These are phyloP conservation scores for Thaumatotibia leucotreta DNA, from an alignment of 1,140 invertebrate genomes.

Conservation along the genomic window DNA sequence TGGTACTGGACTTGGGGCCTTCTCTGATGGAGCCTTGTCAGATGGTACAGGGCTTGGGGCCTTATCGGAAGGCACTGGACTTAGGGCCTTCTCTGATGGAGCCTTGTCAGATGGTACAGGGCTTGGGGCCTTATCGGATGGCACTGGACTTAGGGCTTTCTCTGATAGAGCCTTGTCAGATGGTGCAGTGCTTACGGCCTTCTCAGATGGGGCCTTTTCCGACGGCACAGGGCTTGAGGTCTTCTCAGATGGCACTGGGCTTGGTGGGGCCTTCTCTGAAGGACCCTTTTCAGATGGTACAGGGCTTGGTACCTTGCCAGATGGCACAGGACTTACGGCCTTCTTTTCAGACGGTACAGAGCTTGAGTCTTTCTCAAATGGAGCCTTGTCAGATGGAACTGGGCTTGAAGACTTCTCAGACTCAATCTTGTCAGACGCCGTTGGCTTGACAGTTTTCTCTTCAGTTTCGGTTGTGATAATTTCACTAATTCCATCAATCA, in stretches of 20 bases:
- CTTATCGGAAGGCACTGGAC: not conserved
- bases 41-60: not conserved
- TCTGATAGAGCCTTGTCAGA: not conserved
- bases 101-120: slow-evolving; percentile 7
- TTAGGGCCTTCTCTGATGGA: not conserved
- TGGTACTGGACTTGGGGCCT: not conserved
- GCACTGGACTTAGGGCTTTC: not conserved
- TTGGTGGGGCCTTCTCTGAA: not conserved
- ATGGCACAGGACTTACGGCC: not conserved
- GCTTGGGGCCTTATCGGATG: not conserved
- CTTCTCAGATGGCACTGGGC: not conserved
- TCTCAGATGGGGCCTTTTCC: not conserved
- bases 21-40: not conserved
- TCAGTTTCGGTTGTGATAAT: not conserved
- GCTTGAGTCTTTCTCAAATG: not conserved
- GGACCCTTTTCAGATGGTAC: not conserved
- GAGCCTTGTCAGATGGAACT: no score
- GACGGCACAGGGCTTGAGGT: not conserved
- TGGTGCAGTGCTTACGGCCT: not conserved
- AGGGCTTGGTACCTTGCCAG: not conserved
- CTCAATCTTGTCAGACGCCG: not conserved
- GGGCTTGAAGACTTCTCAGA: slow-evolving; percentile 1
- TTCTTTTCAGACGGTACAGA: slow-evolving; percentile 3
- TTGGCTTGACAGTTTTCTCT: not conserved
- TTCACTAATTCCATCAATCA: not conserved